Base-by-base conservation (phyloP, 2,113 vertebrate species). In the Brienomyrus brachyistius region DNA sequence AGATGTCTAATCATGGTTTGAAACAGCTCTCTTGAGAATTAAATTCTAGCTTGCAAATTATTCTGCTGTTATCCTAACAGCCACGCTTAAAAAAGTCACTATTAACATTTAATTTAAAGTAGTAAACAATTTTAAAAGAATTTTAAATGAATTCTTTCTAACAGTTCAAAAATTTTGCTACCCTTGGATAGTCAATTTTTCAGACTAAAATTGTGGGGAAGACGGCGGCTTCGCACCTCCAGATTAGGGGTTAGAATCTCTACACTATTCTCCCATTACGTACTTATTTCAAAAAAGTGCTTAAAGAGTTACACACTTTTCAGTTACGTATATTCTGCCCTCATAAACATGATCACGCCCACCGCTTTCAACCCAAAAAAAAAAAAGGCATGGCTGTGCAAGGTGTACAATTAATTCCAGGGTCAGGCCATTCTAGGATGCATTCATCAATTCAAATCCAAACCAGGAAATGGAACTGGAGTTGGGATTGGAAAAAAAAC, bases 1-100 rank as follows among this genome's bases (percentile, higher is more conserved):
- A 97, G 95, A 96, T 96, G 93, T 93, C 95, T 96, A 96, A 97
- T 97, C 95, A 97, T 94, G 96, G 95, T 96, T 96, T 95, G 95
- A 97, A 96, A 97, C 95, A 94, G 95, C 93, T 91, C 92, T 94
- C 96, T 94, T 91, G 93, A 94, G 94, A 97, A 95, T 94, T 94
- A 94, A 96, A 96, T 95, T 94, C 95, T 95, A 96, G 95, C 94
- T 97, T 97, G 95, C 95, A 96, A 94, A 94, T 94, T 96, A 95
- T 96, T 93, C 90, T 95, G 95, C 95, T 96, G 95, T 96, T 97
- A 94, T 95, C 92, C 93, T 93, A 95, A 91, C 96, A 97, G 96
- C 96, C 96, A 94, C 94, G 95, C 94, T 95, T 95, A 92, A 95
- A 95, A 96, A 95, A 91, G 94, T 95, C 95, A 95, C 95, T 66